Percentiles rank a stretch among this genome's conserved stretches.
Conservation (phyloP, 2,888 invertebrate genomes). For the Eilema caniola region DNA sequence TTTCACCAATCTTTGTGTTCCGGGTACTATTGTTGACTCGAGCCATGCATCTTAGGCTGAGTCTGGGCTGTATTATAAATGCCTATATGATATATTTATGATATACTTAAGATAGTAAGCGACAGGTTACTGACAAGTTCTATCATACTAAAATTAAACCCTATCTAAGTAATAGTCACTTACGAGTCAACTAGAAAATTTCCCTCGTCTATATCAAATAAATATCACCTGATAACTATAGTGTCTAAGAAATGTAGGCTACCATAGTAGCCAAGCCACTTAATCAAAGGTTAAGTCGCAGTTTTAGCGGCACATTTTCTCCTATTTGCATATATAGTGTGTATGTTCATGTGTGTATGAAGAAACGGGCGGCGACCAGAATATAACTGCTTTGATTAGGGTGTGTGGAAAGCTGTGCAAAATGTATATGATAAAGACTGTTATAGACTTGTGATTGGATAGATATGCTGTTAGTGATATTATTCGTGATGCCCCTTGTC, state of each 20-base stretch:
- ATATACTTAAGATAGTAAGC: too few relatives aligned
- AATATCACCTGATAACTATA: conserved; percentile 14
- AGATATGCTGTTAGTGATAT: too few relatives aligned
- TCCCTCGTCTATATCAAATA: conserved; percentile 17
- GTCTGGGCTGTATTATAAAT: too few relatives aligned
- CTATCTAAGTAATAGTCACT: conserved; percentile 1
- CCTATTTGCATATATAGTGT: conserved; percentile 72
- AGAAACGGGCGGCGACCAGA: conserved; percentile 29
- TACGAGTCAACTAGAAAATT: conserved; percentile 7
- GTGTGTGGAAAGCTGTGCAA: conserved; percentile 15
- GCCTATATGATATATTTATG: too few relatives aligned
- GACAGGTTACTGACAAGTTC: background rate
- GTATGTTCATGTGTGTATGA: conserved; percentile 47
- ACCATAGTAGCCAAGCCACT: conserved; percentile 44
- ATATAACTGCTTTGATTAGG: conserved; percentile 17
- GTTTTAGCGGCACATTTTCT: conserved; percentile 69
- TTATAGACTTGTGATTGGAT: background rate
- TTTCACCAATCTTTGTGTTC: too few relatives aligned
- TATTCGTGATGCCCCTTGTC: too few relatives aligned
- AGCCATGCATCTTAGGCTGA: too few relatives aligned
- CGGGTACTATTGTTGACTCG: too few relatives aligned
- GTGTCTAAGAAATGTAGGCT: conserved; percentile 14
- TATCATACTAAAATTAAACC: background rate
- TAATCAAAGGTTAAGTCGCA: conserved; percentile 61
- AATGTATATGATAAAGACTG: background rate